phyloP scores from a whole-genome alignment of 2,113 vertebrate species.

The Gadus macrocephalus region DNA sequence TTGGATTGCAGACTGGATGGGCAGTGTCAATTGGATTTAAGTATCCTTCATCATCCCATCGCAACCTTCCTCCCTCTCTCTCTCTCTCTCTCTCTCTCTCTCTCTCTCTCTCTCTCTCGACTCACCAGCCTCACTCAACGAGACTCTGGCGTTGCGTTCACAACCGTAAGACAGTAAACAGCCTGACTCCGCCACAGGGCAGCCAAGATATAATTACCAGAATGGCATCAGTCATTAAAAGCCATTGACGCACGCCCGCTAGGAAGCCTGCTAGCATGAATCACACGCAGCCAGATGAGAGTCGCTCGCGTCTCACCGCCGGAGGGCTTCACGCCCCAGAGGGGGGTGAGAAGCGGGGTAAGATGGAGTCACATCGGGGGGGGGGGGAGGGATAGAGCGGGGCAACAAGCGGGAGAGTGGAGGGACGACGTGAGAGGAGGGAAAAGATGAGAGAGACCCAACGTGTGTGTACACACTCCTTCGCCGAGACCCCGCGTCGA shows the following conservation, averaged over 20 bases:
- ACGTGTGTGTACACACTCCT: too few relatives aligned
- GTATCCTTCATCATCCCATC: slow-evolving; percentile 38
- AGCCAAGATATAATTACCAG: slow-evolving; percentile 39
- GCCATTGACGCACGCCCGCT: slow-evolving; percentile 32
- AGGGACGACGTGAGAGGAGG: neutral
- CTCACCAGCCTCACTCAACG: slow-evolving; percentile 26
- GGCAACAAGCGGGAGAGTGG: neutral
- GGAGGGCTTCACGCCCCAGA: slow-evolving; percentile 3
- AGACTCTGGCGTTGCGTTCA: slow-evolving; percentile 30
- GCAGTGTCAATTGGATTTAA: slow-evolving; percentile 33
- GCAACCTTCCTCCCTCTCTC: slow-evolving; percentile 12
- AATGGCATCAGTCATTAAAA: slow-evolving; percentile 43
- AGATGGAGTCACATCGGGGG: slow-evolving; percentile 11
- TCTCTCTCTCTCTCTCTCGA: neutral
- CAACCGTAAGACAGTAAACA: neutral
- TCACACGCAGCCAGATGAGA: slow-evolving; percentile 28
- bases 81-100: slow-evolving; percentile 9
- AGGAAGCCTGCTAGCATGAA: slow-evolving; percentile 30
- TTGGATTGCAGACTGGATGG: slow-evolving; percentile 16
- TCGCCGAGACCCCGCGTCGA: too few relatives aligned
- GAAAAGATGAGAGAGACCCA: too few relatives aligned
- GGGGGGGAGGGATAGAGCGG: too few relatives aligned
- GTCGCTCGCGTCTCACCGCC: slow-evolving; percentile 22
- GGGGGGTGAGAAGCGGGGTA: neutral
- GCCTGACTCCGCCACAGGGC: slow-evolving; percentile 5